Base-by-base conservation (phyloP, 2,888 invertebrate species). In the Cryptophagus acutangulus region DNA sequence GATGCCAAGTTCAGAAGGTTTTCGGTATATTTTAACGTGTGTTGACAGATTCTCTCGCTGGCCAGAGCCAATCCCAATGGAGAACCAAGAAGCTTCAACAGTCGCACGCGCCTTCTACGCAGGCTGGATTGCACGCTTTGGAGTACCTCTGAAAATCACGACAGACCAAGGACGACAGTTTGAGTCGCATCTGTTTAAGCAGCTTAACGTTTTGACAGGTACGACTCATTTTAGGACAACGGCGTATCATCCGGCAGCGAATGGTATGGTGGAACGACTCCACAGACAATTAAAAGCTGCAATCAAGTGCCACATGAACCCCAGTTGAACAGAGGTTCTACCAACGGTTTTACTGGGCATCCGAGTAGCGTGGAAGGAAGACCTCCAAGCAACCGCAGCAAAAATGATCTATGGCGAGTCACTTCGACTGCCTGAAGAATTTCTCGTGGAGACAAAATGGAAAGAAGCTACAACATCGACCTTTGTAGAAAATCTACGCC, bases 401-500 rank as follows among this genome's bases (percentile, higher is more conserved):
- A 58, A 64, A 28, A 38, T 67, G 33, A 47, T 65, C 0, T 65
- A 60, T 37, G 62, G 65, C 0, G 44, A 47, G 24, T 31, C 47
- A 0, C 35, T 65, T 3, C 46, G 54, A 2, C 18, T 67, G 5
- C 63, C 56, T 1, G 57, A 53, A n/a, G 56, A 55, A 14, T 28
- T 36, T n/a, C 12, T 26, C n/a, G 3, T 6, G 12, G 5, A 3
- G 3, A 12, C 26, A 12, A 26, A n/a, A 4, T n/a, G n/a, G n/a
- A 8, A 3, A 4, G 12, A 4, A 4, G 26, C n/a, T 26, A n/a
- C 26, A n/a, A 6, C 12, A 26, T 6, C 26, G 3, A n/a, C n/a
- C n/a, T 8, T 41, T 17, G 26, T 40, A 12, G 17, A 18, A 33
- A 30, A 30, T 15, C 16, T 41, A 1, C 31, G 33, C n/a, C 31